phyloP scores from a whole-genome alignment of 2,888 invertebrate species.

The Sisyra terminalis region DNA sequence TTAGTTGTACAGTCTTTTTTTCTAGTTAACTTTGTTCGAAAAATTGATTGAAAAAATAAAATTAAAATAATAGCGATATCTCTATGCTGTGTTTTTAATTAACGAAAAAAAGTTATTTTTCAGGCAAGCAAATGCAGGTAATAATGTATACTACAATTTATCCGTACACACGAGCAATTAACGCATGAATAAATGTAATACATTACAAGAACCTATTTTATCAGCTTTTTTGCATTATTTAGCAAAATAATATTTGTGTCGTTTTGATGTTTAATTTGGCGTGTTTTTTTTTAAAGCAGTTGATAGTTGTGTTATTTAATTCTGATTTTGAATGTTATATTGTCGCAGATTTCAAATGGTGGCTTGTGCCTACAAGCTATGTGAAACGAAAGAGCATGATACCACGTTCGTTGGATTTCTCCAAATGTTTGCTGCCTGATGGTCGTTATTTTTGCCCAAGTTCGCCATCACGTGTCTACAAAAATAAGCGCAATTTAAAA shows the following conservation, averaged over 20 bases:
- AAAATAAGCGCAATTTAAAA: constrained; percentile 8
- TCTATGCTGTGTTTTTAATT: too few relatives aligned
- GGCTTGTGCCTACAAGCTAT: constrained; percentile 1
- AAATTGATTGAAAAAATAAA: too few relatives aligned
- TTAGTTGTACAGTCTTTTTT: too few relatives aligned
- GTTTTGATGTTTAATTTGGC: too few relatives aligned
- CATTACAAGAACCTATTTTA: not conserved
- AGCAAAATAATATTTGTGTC: not conserved
- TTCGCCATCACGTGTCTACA: constrained; percentile 7
- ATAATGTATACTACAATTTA: too few relatives aligned
- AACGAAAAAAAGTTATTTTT: too few relatives aligned
- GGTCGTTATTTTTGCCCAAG: constrained; percentile 8
- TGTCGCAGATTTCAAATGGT: constrained; percentile 1
- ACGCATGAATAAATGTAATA: too few relatives aligned
- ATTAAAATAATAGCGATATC: too few relatives aligned
- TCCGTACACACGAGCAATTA: too few relatives aligned
- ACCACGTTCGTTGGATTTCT: constrained; percentile 7
- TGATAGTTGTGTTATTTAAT: not conserved
- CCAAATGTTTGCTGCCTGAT: constrained; percentile 6
- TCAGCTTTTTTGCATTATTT: not conserved
- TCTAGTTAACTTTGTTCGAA: too few relatives aligned
- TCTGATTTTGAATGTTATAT: not conserved
- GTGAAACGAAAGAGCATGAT: constrained; percentile 5
- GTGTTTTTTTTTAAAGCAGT: too few relatives aligned
- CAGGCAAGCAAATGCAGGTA: too few relatives aligned